Evolutionary conservation across 2,888 invertebrate species (phyloP), one percentile per base, ranked within the genome.

Genomic region (Acronicta alni): DNA sequence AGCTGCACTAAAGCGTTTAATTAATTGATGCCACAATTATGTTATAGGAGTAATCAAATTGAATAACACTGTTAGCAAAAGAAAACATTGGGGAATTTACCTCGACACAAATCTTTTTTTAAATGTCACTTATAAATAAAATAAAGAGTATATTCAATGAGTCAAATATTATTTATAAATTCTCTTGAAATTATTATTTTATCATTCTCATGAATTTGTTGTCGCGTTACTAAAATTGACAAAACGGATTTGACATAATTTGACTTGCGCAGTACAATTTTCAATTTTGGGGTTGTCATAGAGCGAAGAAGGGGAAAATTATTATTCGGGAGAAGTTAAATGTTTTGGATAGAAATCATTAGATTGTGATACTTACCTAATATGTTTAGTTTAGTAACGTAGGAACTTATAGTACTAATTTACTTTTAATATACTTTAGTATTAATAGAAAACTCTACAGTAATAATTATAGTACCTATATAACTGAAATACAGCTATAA

Each of bases 211-310:
- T 38, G 48, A 46, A 70, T 61, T 72, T 71, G 74, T 70, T 77
- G 68, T 61, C 66, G 65, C 59, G 46, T 67, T 66, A 57, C 26
- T 56, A 55, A 63, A 68, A 55, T 76, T 78, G 72, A 66, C 75
- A 78, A 72, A 71, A 35, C 57, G 26, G 56, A 67, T 61, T 74
- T 88, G 88, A 88, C 87, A 66, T 64, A 76, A 47, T 80, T 75
- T 82, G 85, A 84, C 88, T 70, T 88, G 88, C 88, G 88, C 87
- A 83, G 65, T 82, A 32, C 26, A 20, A 18, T 39, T 57, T 61
- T 62, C 26, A 20, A 18, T 39, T 57, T 61, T 62, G 48, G 83
- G 75, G 83, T 82, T 78, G 83, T 75, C 77, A 81, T 54, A 32
- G 1, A n/a, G n/a, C n/a, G n/a, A 20, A 10, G 15, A 9, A 3